Conservation (phyloP, 2,113 vertebrate genomes). For the Scomber colias region DNA sequence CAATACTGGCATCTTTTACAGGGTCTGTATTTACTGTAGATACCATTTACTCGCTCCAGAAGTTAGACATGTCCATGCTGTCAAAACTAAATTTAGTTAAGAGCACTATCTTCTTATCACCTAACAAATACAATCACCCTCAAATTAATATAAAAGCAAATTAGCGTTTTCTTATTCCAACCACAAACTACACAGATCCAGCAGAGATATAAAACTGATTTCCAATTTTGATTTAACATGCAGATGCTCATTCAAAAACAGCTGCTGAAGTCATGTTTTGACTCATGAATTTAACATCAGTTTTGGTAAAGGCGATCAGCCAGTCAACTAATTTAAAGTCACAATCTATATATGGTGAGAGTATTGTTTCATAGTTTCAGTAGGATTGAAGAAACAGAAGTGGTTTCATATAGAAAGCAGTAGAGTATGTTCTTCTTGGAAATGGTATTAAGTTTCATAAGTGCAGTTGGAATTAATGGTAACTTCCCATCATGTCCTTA, state of each 20-base stretch:
- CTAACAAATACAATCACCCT: background rate
- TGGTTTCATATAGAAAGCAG: background rate
- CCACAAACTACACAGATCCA: background rate
- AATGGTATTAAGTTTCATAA: background rate
- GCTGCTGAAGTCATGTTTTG: too few relatives aligned
- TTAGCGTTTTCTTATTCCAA: too few relatives aligned
- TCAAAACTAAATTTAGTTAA: too few relatives aligned
- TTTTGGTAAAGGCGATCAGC: too few relatives aligned
- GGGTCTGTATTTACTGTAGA: background rate
- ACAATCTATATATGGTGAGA: background rate
- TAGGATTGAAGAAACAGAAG: background rate
- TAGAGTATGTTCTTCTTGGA: background rate
- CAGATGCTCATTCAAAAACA: too few relatives aligned
- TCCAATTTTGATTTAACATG: too few relatives aligned
- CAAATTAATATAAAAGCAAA: background rate
- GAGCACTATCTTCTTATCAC: too few relatives aligned
- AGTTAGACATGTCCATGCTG: too few relatives aligned
- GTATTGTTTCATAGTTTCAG: background rate
- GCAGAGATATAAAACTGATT: background rate
- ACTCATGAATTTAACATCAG: too few relatives aligned
- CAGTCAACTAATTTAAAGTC: too few relatives aligned
- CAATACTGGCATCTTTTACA: too few relatives aligned
- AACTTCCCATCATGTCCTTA: conserved; percentile 69
- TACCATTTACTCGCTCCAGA: too few relatives aligned
- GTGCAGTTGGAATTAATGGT: background rate